Evolutionary conservation across 2,888 invertebrate species (phyloP), one percentile per base, ranked within the genome.

Genomic region (Ochropleura plecta): DNA sequence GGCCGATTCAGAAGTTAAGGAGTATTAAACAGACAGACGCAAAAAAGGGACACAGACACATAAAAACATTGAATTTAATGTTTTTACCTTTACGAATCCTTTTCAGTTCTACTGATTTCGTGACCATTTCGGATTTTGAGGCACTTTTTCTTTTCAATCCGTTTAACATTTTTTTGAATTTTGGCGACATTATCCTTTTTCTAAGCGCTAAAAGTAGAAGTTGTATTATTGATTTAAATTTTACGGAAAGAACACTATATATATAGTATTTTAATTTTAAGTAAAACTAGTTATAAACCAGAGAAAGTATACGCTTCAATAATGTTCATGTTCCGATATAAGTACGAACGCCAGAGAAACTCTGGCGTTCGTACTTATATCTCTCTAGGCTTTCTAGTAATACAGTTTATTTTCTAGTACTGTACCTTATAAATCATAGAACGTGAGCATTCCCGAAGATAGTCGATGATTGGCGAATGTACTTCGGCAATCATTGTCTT

Each of bases 41-140:
- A 30, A 30, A 30, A 30, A 30, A 30, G 30, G 30, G 30, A 30
- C 30, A 30, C 30, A 30, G 30, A 30, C 30, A 30, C 30, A 30
- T 30, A 30, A 1, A 30, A 30, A 30, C 30, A 30, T 30, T 30
- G 30, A 30, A 30, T 30, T 30, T 30, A 1, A 30, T 30, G 3
- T 30, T 30, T 30, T 57, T 48, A 81, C 81, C 85, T 65, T 65
- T 76, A 30, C 85, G 76, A 46, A 85, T n/a, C 9, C 69, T 76
- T 40, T 82, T 81, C 3, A 85, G 10, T 9, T 76, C 51, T 59
- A 30, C 12, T 12, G 71, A 76, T 68, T 71, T 81, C n/a, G 65
- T 76, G 0, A 46, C 10, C 55, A 20, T 9, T 44, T 49, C 12
- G 1, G 0, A 8, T n/a, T 62, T 20, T 14, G 20, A 9, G 4